Conservation (phyloP, 1,140 invertebrate genomes). For the Plutomurus gul region DNA sequence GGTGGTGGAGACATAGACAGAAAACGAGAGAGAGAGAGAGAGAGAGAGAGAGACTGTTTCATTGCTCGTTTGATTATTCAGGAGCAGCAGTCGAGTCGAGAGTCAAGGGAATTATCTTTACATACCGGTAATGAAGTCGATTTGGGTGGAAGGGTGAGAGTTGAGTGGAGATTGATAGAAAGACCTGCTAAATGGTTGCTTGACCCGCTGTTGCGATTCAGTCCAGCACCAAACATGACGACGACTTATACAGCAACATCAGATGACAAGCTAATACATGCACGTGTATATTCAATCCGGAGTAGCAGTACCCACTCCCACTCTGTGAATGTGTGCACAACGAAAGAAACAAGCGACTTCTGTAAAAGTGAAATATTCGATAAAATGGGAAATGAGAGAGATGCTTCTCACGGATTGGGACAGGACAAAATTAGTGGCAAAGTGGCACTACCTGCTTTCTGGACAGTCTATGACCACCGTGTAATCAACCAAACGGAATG, state of each 20-base stretch:
- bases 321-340: too few species aligned
- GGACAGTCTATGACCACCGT: too few species aligned
- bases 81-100: conserved; percentile 8
- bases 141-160: background rate
- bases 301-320: too few species aligned
- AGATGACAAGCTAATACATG: background rate
- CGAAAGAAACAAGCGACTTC: background rate
- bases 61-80: conserved; percentile 27
- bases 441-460: background rate
- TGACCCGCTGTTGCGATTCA: too few species aligned
- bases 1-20: too few species aligned
- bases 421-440: too few species aligned
- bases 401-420: background rate
- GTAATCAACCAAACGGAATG: too few species aligned
- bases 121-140: conserved; percentile 11
- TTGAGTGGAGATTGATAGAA: background rate
- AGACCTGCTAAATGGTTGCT: too few species aligned
- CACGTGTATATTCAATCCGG: background rate
- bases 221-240: too few species aligned
- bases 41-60: background rate
- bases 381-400: background rate
- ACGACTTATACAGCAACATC: background rate
- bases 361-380: background rate
- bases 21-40: too few species aligned
- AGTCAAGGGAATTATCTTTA: background rate